Conservation (phyloP, 2,113 vertebrate species). For the Stigmatopora nigra region DNA sequence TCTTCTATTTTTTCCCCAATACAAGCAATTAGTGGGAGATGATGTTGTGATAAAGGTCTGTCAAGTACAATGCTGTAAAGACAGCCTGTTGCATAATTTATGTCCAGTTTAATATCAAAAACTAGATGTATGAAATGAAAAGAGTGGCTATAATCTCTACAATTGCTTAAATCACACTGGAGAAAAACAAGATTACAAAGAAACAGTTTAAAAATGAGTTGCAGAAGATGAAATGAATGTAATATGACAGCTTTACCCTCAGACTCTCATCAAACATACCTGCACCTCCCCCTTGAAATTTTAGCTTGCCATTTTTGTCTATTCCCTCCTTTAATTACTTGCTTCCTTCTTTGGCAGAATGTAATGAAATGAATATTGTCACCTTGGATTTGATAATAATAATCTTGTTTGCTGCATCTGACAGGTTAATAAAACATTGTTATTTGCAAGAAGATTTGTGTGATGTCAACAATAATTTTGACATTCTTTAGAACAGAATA, state of each 20-base stretch:
- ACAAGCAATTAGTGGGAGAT: slow-evolving; percentile 8
- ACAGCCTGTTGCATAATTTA: slow-evolving; percentile 8
- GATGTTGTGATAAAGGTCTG: background rate
- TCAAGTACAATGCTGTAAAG: background rate
- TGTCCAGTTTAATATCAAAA: background rate
- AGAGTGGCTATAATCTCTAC: background rate
- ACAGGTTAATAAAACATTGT: slow-evolving; percentile 63
- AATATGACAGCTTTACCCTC: slow-evolving; percentile 17
- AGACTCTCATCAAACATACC: slow-evolving; percentile 11
- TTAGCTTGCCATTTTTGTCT: slow-evolving; percentile 1
- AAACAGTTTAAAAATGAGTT: slow-evolving; percentile 7
- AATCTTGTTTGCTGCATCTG: slow-evolving; percentile 64
- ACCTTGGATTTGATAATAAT: slow-evolving; percentile 53
- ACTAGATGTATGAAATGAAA: slow-evolving; percentile 3
- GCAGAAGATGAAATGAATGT: slow-evolving; percentile 40
- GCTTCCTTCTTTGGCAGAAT: slow-evolving; percentile 55
- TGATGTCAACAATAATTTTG: slow-evolving; percentile 5
- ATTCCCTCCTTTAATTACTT: slow-evolving; percentile 16
- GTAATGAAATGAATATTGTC: slow-evolving; percentile 60
- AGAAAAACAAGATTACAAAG: slow-evolving; percentile 8
- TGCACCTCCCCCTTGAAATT: slow-evolving; percentile 21
- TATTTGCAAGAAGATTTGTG: slow-evolving; percentile 51
- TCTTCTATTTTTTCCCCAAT: slow-evolving; percentile 2
- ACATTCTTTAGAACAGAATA: background rate
- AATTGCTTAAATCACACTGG: background rate